These are phyloP conservation scores for Xiphorhynchus erythropygius DNA, from an alignment of 2,797 vertebrate species.

Conservation along the genomic window DNA sequence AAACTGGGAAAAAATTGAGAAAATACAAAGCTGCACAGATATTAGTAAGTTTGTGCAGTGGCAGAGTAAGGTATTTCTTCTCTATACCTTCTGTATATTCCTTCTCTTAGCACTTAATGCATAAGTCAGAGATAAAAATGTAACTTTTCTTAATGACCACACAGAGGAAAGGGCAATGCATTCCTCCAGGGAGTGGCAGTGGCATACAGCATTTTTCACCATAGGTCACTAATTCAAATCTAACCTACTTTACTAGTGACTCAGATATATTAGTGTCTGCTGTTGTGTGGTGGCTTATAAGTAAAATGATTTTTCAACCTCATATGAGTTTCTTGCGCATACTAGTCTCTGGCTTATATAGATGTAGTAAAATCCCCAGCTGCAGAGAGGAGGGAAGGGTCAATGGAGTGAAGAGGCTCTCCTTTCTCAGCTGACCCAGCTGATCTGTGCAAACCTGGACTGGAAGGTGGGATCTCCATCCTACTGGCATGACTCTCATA, in stretches of 20 bases:
- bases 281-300: not conserved
- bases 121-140: not conserved
- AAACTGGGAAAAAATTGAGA: not conserved
- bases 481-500: not conserved
- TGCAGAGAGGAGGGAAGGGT: not conserved
- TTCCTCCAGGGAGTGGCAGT: rapidly evolving
- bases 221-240: not conserved
- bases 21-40: not conserved
- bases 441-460: not conserved
- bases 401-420: rapidly evolving
- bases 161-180: not conserved
- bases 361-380: not conserved
- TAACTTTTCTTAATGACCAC: not conserved
- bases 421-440: not conserved
- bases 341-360: not conserved
- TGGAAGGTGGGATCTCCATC: not conserved
- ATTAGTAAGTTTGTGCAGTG: not conserved
- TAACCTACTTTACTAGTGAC: not conserved
- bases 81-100: not conserved
- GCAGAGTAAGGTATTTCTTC: not conserved
- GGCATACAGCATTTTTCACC: not conserved
- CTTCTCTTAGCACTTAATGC: not conserved
- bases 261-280: not conserved
- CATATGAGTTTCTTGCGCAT: not conserved
- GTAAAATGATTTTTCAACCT: not conserved